Base-by-base conservation (phyloP, 2,888 invertebrate genomes). In the Netelia fuscicornis region DNA sequence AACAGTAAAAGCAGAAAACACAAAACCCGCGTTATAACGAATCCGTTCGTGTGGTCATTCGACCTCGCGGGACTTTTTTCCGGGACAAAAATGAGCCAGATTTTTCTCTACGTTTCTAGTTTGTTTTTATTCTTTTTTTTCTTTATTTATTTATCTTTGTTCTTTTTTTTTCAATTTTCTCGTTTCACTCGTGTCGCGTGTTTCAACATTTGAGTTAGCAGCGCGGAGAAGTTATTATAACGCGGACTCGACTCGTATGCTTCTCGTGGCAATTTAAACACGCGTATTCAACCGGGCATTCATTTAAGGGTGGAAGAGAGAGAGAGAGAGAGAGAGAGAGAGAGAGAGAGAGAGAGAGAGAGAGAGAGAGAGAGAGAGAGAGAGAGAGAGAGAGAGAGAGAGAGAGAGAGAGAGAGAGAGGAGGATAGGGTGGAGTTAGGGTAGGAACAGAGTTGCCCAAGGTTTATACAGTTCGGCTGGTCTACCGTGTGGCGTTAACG, bases 261-360 rank as follows among this genome's bases (percentile, higher is more conserved):
- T 30, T 30, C 30, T 3, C 30, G 30, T 30, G 30, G 30, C 30
- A 30, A 30, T 30, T 30, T 30, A 30, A 30, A 30, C 30, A 30
- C 30, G 30, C 30, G 62, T 60, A 60, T 60, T 60, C 25, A 60
- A 30, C 17, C 60, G 25, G 60, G 60, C 60, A 54, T 60, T 60
- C 60, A 10, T 60, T 60, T 25, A 11, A 58, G 58, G 20, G 58
- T 13, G 48, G 13, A 13, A 48, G 48, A 3, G 48, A 48, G 58
- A 58, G 30, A 30, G 64, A 64, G n/a, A 64, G 13, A n/a, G 37
- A 11, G n/a, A n/a, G 13, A 6, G n/a, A 0, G 17, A 17, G 17
- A 17, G 17, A 17, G 17, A 17, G 17, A 17, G 17, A 17, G 0
- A 17, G 17, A 17, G 17, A 17, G 0, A 17, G 17, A 17, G 17